Evolutionary conservation across 1,140 invertebrate genomes (phyloP).

Genomic region (Trichonephila clavata): DNA sequence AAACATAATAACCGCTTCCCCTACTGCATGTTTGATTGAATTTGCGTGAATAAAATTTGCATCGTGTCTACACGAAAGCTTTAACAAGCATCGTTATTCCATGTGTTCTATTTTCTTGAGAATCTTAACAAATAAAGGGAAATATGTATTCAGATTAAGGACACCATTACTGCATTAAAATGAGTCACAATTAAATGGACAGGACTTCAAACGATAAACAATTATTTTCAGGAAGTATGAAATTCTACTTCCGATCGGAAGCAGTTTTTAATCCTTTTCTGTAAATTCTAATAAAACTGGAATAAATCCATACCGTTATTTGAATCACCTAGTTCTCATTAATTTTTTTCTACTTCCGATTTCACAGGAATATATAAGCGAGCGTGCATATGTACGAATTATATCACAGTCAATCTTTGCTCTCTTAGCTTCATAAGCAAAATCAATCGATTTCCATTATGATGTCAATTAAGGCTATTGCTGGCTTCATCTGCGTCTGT

Average conservation of each 20-base stretch:
- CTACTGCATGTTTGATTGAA: too few species aligned
- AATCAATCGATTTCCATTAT: background rate
- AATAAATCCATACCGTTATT: background rate
- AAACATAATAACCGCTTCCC: too few species aligned
- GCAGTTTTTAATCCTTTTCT: background rate
- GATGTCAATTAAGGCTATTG: background rate
- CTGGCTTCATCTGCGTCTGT: background rate
- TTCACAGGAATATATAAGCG: conserved; percentile 5
- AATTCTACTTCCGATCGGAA: conserved; percentile 28
- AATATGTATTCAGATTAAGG: background rate
- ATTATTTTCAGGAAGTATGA: background rate
- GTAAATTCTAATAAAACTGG: background rate
- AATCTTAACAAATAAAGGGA: background rate
- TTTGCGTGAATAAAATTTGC: too few species aligned
- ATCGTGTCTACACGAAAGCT: too few species aligned
- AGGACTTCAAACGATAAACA: background rate
- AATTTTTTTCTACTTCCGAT: conserved; percentile 24
- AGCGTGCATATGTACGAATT: background rate
- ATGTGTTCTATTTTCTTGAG: background rate
- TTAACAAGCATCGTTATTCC: background rate
- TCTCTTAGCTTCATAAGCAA: background rate
- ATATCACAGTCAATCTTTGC: background rate
- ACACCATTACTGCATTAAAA: background rate
- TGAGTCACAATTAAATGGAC: background rate
- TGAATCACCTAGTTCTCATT: background rate